Percentiles rank a stretch among this genome's conserved stretches.
Evolutionary conservation across 2,797 vertebrate genomes (phyloP).

Genomic region (Sciurus vulgaris): DNA sequence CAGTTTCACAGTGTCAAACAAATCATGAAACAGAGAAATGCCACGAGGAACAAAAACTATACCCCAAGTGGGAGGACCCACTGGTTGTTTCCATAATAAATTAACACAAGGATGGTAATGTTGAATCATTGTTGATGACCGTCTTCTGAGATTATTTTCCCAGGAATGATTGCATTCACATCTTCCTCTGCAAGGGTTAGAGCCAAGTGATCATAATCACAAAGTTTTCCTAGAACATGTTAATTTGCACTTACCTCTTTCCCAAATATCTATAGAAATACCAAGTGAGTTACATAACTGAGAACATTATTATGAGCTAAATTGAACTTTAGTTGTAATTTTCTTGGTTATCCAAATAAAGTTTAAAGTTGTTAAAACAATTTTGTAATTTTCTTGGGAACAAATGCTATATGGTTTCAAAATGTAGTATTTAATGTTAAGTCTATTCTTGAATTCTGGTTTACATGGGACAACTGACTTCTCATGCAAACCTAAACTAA

Average conservation of each 20-base stretch:
- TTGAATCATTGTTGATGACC: not conserved
- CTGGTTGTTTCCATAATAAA: not conserved
- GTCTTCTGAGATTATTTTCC: conserved; percentile 13
- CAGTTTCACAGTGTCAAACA: not conserved
- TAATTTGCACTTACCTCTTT: not conserved
- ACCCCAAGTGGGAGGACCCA: not conserved
- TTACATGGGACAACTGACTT: not conserved
- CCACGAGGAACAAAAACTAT: not conserved
- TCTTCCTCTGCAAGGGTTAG: not conserved
- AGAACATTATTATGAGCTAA: not conserved
- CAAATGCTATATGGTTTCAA: not conserved
- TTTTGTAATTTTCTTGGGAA: not conserved
- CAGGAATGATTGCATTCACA: not conserved
- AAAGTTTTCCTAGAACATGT: not conserved
- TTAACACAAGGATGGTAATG: not conserved
- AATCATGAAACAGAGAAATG: not conserved
- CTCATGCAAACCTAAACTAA: not conserved
- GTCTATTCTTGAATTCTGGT: not conserved
- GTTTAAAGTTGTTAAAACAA: not conserved
- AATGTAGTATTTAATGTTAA: not conserved
- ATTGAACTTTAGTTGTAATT: not conserved
- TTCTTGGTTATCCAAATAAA: not conserved
- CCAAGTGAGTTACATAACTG: not conserved
- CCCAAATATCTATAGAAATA: not conserved
- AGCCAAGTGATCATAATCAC: not conserved